Evolutionary conservation across 2,888 invertebrate genomes (phyloP).

Genomic region (Gastrophysa polygoni): DNA sequence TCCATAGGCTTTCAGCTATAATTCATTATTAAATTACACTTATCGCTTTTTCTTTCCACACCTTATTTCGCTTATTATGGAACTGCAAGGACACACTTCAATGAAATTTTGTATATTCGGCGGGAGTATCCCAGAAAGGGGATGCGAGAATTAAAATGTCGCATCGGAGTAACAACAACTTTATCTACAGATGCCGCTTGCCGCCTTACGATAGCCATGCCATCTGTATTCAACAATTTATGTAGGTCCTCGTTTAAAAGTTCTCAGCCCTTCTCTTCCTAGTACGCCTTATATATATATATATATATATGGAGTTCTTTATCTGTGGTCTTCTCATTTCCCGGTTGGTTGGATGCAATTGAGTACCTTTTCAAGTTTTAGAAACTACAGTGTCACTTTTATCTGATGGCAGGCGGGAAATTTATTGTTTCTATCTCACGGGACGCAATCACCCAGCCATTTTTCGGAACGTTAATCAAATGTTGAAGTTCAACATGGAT

Average conservation of each 20-base stretch:
- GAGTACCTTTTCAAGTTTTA: conserved; percentile 59
- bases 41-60: conserved; percentile 47
- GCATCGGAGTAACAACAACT: conserved; percentile 55
- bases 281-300: conserved; percentile 33
- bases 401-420: conserved; percentile 54
- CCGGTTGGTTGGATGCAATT: conserved; percentile 58
- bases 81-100: conserved; percentile 19
- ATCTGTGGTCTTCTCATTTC: conserved; percentile 58
- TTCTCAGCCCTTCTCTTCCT: conserved; percentile 51
- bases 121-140: conserved; percentile 38
- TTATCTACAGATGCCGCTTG: conserved; percentile 56
- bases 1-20: conserved; percentile 50
- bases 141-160: conserved; percentile 56
- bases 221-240: conserved; percentile 58
- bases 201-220: conserved; percentile 54
- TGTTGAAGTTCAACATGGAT: conserved; percentile 27
- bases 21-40: conserved; percentile 52
- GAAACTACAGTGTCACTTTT: conserved; percentile 59
- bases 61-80: conserved; percentile 39
- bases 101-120: background rate
- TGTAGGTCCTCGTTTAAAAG: conserved; percentile 55
- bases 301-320: conserved; percentile 46
- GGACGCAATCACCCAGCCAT: conserved; percentile 29
- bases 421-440: conserved; percentile 45
- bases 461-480: conserved; percentile 31